These are phyloP conservation scores for Luscinia megarhynchos DNA, from an alignment of 2,797 vertebrate species.

Conservation along the genomic window DNA sequence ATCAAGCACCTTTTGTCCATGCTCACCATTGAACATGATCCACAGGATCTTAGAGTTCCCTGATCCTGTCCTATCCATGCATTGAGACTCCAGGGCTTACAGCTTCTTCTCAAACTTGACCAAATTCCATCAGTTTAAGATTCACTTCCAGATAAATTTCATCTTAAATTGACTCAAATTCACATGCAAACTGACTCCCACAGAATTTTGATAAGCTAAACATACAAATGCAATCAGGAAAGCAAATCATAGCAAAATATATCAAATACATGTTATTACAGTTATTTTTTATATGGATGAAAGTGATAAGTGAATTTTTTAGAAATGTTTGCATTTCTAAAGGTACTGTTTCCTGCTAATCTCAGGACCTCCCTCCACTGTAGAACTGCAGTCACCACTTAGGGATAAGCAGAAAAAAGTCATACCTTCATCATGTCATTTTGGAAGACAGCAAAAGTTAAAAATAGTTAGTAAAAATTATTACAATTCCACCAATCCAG, in stretches of 20 bases:
- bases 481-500: not conserved
- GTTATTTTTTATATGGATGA: not conserved
- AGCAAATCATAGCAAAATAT: not conserved
- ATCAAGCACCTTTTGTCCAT: not conserved
- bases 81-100: not conserved
- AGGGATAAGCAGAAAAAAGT: not conserved
- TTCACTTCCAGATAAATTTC: not conserved
- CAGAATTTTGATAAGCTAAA: not conserved
- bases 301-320: not conserved
- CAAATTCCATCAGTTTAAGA: not conserved
- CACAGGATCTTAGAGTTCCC: no score
- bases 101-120: no score
- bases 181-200: not conserved
- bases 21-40: not conserved
- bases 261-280: rapidly evolving
- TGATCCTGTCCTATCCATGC: not conserved
- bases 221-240: not conserved
- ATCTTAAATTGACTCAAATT: not conserved
- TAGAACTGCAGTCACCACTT: not conserved
- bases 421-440: not conserved
- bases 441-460: not conserved
- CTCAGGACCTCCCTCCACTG: not conserved
- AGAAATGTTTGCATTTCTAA: not conserved
- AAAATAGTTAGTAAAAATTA: not conserved
- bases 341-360: not conserved